phyloP scores from a whole-genome alignment of 2,113 vertebrate species.

The Coreoperca whiteheadi region DNA sequence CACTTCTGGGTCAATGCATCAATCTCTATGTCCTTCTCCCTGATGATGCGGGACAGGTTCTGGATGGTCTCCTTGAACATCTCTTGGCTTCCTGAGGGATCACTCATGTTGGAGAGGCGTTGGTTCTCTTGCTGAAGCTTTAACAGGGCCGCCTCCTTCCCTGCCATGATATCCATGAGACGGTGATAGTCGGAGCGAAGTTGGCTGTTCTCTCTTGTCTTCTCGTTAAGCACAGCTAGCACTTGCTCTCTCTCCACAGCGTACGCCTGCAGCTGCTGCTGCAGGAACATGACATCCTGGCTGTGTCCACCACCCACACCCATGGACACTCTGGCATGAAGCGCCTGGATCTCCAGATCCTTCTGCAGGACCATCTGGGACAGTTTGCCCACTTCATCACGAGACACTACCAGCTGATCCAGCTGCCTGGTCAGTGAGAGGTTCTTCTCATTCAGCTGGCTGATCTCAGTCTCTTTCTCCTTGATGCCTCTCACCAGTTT shows the following conservation, averaged over 20 bases:
- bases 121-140: conserved; percentile 95
- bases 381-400: conserved; percentile 93
- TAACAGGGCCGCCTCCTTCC: conserved; percentile 91
- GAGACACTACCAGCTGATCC: conserved; percentile 90
- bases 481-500: conserved; percentile 92
- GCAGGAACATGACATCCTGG: conserved; percentile 90
- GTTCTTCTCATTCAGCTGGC: conserved; percentile 95
- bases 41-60: conserved; percentile 96
- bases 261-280: conserved; percentile 94
- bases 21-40: conserved; percentile 98
- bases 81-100: conserved; percentile 91
- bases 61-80: conserved; percentile 98
- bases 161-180: conserved; percentile 93
- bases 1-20: conserved; percentile 97
- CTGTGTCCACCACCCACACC: conserved; percentile 80
- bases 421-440: conserved; percentile 89
- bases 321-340: conserved; percentile 89
- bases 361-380: conserved; percentile 94
- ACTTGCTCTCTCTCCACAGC: conserved; percentile 92
- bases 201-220: conserved; percentile 94
- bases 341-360: conserved; percentile 93
- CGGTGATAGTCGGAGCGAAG: conserved; percentile 93
- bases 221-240: conserved; percentile 93
- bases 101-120: conserved; percentile 86
- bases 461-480: conserved; percentile 95